A percentile compares a stretch with the other conserved stretches of the same genome.
These are phyloP conservation scores for Strix occidentalis DNA, from an alignment of 2,797 vertebrate genomes.

Conservation along the genomic window DNA sequence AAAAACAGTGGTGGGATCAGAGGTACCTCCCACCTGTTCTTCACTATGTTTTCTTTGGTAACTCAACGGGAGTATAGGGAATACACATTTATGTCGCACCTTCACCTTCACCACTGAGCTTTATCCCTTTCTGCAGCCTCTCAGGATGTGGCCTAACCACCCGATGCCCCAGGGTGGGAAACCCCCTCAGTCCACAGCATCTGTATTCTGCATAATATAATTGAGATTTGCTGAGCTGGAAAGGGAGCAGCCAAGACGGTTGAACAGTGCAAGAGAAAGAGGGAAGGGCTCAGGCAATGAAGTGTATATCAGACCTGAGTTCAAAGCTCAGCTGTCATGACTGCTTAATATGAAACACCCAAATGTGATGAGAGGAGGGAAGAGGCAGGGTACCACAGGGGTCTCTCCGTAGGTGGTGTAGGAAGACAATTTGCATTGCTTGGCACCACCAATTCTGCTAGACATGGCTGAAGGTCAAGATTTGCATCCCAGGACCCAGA, in stretches of 20 bases:
- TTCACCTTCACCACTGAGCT: background rate
- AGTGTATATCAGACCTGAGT: background rate
- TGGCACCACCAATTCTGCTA: background rate
- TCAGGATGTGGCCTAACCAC: background rate
- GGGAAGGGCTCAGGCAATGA: background rate
- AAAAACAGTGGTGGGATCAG: background rate
- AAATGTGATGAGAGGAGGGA: background rate
- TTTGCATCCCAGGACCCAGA: background rate
- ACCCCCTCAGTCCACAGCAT: background rate
- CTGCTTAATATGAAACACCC: background rate
- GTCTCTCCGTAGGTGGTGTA: rapidly evolving
- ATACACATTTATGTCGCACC: rapidly evolving
- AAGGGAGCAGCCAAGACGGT: rapidly evolving
- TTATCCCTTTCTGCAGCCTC: background rate
- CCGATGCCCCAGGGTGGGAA: rapidly evolving
- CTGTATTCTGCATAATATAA: background rate
- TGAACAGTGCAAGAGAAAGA: background rate
- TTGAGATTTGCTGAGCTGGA: background rate
- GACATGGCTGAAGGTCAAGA: background rate
- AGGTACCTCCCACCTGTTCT: background rate
- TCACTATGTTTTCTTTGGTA: background rate
- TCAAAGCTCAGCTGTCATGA: background rate
- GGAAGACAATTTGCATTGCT: background rate
- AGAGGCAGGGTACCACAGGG: rapidly evolving
- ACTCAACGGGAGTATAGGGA: background rate